These are phyloP conservation scores for Drosophila mayaguana DNA, from an alignment of 2,888 invertebrate genomes.

Conservation along the genomic window DNA sequence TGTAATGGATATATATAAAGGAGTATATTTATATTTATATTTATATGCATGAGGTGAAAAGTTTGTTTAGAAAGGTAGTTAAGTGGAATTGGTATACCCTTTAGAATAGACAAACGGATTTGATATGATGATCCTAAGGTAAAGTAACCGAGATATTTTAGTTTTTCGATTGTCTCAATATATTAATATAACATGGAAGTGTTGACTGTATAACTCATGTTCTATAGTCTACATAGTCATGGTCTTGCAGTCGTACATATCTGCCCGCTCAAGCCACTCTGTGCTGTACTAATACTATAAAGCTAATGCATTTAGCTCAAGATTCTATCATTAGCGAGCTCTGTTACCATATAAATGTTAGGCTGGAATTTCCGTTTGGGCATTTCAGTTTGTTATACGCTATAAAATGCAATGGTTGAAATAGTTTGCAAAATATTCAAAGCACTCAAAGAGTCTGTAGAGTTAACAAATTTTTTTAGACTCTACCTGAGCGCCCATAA, in stretches of 20 bases:
- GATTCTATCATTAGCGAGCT: neutral
- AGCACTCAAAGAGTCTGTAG: conserved; percentile 13
- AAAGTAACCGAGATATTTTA: too few relatives aligned
- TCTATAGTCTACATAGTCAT: too few relatives aligned
- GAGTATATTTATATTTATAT: neutral
- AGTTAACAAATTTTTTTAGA: conserved; percentile 17
- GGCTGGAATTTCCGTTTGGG: conserved; percentile 4
- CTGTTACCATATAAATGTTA: conserved; percentile 10
- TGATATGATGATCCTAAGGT: too few relatives aligned
- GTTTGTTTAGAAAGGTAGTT: neutral
- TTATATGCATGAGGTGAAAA: neutral
- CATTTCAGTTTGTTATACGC: conserved; percentile 5
- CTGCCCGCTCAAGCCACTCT: too few relatives aligned
- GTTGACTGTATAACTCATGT: too few relatives aligned
- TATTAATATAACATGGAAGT: too few relatives aligned
- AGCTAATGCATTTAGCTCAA: neutral
- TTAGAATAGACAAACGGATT: neutral
- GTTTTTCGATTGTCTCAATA: too few relatives aligned
- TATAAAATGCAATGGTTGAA: conserved; percentile 24
- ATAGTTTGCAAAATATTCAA: conserved; percentile 32
- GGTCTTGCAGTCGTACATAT: too few relatives aligned
- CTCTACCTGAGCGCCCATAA: conserved; percentile 61
- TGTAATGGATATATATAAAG: conserved; percentile 9
- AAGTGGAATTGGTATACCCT: neutral
- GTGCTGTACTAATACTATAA: too few relatives aligned